Evolutionary conservation across 2,888 invertebrate species (phyloP).

Genomic region (Pediacus dermestoides): DNA sequence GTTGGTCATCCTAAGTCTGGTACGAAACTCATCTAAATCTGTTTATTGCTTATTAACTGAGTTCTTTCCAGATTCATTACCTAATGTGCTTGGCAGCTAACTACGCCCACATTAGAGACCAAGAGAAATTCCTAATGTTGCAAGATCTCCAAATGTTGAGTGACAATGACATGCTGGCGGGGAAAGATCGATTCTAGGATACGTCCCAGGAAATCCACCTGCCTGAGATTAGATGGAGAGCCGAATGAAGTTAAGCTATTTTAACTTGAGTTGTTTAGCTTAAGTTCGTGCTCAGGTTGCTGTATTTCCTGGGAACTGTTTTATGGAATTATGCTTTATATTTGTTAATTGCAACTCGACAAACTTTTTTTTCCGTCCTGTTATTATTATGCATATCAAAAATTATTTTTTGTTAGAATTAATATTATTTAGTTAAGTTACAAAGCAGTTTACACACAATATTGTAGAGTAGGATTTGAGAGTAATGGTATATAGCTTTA

Average conservation of each 20-base stretch:
- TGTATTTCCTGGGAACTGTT: slow-evolving; percentile 35
- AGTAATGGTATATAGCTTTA: too few relatives aligned
- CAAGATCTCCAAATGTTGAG: slow-evolving; percentile 83
- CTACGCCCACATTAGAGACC: slow-evolving; percentile 92
- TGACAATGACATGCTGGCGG: slow-evolving; percentile 68
- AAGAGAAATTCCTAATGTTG: slow-evolving; percentile 88
- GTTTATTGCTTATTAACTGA: slow-evolving; percentile 1
- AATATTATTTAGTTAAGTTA: too few relatives aligned
- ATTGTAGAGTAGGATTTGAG: too few relatives aligned
- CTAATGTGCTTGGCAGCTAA: slow-evolving; percentile 93
- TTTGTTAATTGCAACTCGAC: too few relatives aligned
- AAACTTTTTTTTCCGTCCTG: slow-evolving; percentile 18
- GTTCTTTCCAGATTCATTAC: slow-evolving; percentile 69
- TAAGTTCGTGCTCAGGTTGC: slow-evolving; percentile 15
- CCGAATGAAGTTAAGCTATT: slow-evolving; percentile 7
- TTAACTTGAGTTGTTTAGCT: slow-evolving; percentile 1
- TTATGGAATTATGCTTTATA: too few relatives aligned
- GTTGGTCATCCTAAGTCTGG: slow-evolving; percentile 82
- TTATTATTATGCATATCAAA: too few relatives aligned
- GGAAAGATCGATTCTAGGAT: slow-evolving; percentile 88
- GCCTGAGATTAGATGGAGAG: slow-evolving; percentile 37
- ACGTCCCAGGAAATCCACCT: slow-evolving; percentile 63
- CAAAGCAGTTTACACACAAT: too few relatives aligned
- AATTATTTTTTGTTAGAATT: too few relatives aligned
- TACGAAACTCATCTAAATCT: slow-evolving; percentile 31